Conservation (phyloP, 2,888 invertebrate species). For the Andrena hattorfiana region DNA sequence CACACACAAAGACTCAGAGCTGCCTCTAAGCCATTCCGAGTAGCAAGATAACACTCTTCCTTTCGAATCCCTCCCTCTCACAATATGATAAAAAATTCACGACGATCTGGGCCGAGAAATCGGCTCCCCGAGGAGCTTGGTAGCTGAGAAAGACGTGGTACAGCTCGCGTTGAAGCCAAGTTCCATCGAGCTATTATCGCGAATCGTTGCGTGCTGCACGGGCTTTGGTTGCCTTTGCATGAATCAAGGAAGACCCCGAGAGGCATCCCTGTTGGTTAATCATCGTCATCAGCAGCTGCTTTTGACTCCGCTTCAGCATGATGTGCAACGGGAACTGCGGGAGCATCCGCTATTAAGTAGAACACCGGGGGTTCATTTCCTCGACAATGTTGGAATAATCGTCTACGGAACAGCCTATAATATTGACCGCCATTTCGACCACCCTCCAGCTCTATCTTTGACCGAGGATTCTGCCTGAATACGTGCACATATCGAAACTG, state of each 20-base stretch:
- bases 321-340: slow-evolving; percentile 27
- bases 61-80: too few relatives aligned
- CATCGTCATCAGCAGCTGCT: slow-evolving; percentile 48
- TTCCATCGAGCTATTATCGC: slow-evolving; percentile 41
- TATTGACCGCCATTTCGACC: slow-evolving; percentile 33
- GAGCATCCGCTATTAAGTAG: slow-evolving; percentile 52
- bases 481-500: slow-evolving; percentile 1
- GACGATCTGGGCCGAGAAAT: not conserved
- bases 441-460: not conserved
- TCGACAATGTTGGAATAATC: slow-evolving; percentile 55
- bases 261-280: slow-evolving; percentile 41
- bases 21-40: too few relatives aligned
- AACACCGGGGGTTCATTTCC: slow-evolving; percentile 59
- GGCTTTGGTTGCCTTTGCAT: slow-evolving; percentile 37
- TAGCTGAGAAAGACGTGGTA: not conserved
- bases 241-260: slow-evolving; percentile 54
- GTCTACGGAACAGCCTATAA: slow-evolving; percentile 24
- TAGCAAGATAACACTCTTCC: too few relatives aligned
- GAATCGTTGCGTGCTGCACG: slow-evolving; percentile 14
- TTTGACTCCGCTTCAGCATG: slow-evolving; percentile 49
- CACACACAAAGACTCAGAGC: too few relatives aligned
- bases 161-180: not conserved
- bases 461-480: not conserved
- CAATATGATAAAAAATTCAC: slow-evolving; percentile 25
- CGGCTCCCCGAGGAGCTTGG: not conserved